Evolutionary conservation across 2,113 vertebrate genomes (phyloP).

Genomic region (Cinclus mexicanus): DNA sequence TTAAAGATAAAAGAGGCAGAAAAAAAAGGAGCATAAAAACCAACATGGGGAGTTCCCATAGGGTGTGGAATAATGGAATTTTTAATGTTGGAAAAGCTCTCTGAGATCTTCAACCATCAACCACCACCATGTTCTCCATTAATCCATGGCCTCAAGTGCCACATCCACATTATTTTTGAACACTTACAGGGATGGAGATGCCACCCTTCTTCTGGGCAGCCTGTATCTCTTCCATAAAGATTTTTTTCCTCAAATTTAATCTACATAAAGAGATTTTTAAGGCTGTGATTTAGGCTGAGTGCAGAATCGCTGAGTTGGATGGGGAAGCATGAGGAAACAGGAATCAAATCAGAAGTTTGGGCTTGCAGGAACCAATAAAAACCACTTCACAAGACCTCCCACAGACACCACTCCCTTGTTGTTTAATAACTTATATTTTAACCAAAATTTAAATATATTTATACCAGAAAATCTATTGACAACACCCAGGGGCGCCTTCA

Average conservation of each 20-base stretch:
- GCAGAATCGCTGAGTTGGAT: background rate
- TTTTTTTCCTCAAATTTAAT: background rate
- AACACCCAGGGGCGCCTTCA: fast-evolving
- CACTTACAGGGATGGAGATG: background rate
- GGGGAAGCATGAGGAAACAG: background rate
- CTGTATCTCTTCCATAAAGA: background rate
- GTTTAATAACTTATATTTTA: fast-evolving
- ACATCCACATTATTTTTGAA: fast-evolving
- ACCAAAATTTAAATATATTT: fast-evolving
- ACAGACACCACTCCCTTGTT: fast-evolving
- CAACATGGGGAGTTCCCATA: fast-evolving
- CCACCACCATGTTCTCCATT: background rate
- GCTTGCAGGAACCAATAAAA: background rate
- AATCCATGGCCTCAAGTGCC: background rate
- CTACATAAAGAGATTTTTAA: background rate
- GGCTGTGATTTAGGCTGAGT: background rate
- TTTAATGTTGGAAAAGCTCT: background rate
- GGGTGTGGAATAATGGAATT: background rate
- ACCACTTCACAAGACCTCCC: background rate
- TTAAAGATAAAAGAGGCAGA: background rate
- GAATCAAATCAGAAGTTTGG: background rate
- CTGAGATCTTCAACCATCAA: background rate
- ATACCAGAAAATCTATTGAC: fast-evolving
- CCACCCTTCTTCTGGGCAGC: background rate
- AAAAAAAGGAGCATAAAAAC: background rate